These are phyloP conservation scores for Tachypleus tridentatus DNA, from an alignment of 1,140 invertebrate species.

Conservation along the genomic window DNA sequence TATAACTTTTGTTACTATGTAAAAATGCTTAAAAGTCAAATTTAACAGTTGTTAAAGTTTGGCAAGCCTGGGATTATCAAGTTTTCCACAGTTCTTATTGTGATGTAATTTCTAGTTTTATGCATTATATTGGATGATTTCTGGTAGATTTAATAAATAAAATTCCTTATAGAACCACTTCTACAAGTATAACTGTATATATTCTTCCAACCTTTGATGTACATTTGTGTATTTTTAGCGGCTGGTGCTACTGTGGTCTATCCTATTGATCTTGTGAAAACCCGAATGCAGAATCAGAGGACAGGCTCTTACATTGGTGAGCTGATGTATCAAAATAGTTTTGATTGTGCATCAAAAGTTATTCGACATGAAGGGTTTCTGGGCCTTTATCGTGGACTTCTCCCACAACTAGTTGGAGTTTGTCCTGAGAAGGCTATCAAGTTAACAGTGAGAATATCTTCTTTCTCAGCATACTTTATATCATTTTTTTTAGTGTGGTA, in stretches of 20 bases:
- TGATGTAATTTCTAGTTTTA: no score
- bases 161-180: no score
- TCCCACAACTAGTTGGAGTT: constrained; percentile 95
- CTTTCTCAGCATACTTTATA: neutral
- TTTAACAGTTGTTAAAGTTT: no score
- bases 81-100: no score
- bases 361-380: constrained; percentile 88
- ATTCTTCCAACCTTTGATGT: constrained; percentile 19
- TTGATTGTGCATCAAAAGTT: constrained; percentile 90
- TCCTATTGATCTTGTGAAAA: constrained; percentile 98
- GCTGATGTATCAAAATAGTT: constrained; percentile 93
- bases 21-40: no score
- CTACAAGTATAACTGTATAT: no score
- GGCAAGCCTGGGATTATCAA: no score
- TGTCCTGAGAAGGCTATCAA: constrained; percentile 99
- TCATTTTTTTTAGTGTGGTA: neutral
- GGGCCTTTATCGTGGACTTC: constrained; percentile 85
- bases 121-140: no score
- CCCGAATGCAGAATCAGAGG: constrained; percentile 97
- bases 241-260: constrained; percentile 96
- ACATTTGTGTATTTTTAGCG: constrained; percentile 45
- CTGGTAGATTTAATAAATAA: no score
- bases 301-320: constrained; percentile 86
- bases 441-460: constrained; percentile 59
- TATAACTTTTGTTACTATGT: no score